Conservation (phyloP, 2,797 vertebrate genomes). For the Sandelia bainsii region DNA sequence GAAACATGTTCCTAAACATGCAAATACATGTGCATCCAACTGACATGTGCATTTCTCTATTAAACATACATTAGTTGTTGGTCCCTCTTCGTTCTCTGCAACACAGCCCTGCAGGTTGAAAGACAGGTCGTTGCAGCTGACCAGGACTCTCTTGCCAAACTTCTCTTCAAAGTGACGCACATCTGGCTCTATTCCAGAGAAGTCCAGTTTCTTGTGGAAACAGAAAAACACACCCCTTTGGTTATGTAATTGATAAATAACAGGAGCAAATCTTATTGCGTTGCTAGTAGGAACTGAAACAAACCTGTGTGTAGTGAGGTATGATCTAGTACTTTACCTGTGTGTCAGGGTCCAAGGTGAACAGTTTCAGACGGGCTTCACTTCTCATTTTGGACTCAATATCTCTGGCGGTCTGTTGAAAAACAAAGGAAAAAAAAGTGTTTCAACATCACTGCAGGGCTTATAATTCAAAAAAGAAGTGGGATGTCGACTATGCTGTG, state of each 20-base stretch:
- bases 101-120: slow-evolving; percentile 97
- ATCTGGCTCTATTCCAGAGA: slow-evolving; percentile 91
- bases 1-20: neutral
- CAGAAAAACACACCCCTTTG: neutral
- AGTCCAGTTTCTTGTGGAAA: slow-evolving; percentile 91
- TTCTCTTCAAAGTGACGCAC: slow-evolving; percentile 96
- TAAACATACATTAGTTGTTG: slow-evolving; percentile 91
- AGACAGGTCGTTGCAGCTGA: slow-evolving; percentile 93
- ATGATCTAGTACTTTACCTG: slow-evolving; percentile 85
- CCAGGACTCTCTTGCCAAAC: slow-evolving; percentile 94
- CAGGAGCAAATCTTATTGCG: neutral
- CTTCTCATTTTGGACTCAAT: slow-evolving; percentile 93
- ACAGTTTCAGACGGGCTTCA: slow-evolving; percentile 94
- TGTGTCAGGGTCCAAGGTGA: slow-evolving; percentile 94
- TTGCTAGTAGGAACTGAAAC: neutral
- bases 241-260: neutral
- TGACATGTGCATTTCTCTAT: too few relatives aligned
- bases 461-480: too few relatives aligned
- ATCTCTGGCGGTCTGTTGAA: slow-evolving; percentile 90
- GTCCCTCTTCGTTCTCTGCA: slow-evolving; percentile 95
- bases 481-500: too few relatives aligned
- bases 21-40: neutral
- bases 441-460: neutral
- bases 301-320: neutral
- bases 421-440: slow-evolving; percentile 41